phyloP scores from a whole-genome alignment of 2,113 vertebrate species.

The Dascyllus trimaculatus region DNA sequence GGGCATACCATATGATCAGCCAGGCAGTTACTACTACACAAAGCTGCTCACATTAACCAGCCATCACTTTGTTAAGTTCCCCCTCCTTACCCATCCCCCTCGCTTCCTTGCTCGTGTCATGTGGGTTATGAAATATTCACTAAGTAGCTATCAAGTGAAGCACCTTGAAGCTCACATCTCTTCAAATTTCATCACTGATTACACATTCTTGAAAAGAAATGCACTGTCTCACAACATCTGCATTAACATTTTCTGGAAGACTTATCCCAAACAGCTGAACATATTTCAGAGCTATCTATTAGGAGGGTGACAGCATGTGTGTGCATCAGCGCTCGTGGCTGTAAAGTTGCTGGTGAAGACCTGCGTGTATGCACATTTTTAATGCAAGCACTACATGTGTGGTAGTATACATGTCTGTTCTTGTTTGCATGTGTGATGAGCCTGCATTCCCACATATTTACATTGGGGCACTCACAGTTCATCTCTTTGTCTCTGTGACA shows the following conservation, averaged over 20 bases:
- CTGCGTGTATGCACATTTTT: neutral
- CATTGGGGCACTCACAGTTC: slow-evolving; percentile 92
- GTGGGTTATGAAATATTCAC: slow-evolving; percentile 84
- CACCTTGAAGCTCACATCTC: slow-evolving; percentile 51
- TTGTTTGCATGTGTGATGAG: slow-evolving; percentile 57
- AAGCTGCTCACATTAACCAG: slow-evolving; percentile 30
- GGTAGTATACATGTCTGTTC: slow-evolving; percentile 19
- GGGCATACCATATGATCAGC: neutral
- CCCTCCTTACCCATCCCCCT: slow-evolving; percentile 53
- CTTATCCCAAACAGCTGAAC: neutral
- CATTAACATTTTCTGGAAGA: slow-evolving; percentile 7
- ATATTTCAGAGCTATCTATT: slow-evolving; percentile 4
- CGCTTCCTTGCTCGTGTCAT: slow-evolving; percentile 53
- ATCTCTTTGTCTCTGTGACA: slow-evolving; percentile 99
- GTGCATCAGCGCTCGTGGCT: neutral
- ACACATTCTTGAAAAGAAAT: slow-evolving; percentile 11
- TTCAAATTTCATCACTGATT: slow-evolving; percentile 27
- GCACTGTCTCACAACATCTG: slow-evolving; percentile 19
- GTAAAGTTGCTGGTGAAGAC: neutral
- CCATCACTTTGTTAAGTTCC: slow-evolving; percentile 33
- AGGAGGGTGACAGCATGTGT: neutral
- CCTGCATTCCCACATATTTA: slow-evolving; percentile 26
- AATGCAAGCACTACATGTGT: neutral
- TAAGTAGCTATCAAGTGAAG: slow-evolving; percentile 61
- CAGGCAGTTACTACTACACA: slow-evolving; percentile 16